Evolutionary conservation across 2,797 vertebrate genomes (phyloP), one percentile per base, ranked within the genome.

Genomic region (Sebastes minor): DNA sequence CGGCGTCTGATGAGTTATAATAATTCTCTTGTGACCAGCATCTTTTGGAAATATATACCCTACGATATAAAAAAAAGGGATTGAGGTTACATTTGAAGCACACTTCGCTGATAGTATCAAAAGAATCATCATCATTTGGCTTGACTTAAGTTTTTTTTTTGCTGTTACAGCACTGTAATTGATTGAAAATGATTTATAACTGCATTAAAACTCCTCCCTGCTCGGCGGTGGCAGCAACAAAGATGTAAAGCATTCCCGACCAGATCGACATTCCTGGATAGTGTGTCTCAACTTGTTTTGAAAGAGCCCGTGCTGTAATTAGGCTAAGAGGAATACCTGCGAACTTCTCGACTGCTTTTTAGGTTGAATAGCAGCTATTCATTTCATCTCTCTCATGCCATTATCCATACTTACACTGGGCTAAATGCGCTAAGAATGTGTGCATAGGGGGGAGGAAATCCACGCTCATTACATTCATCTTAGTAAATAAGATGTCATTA

Each of bases 251-350:
- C 28, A 82, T 87, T 85, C 63, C 74, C 74, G 13, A 76, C 66
- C 7, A 76, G 75, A 86, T 76, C 38, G 23, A 84, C 90, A 92
- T 93, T 93, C 87, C 92, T 86, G 38, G 64, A 72, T 78, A 46
- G 73, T 88, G 61, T 85, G 91, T 81, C 78, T 79, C 78, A 42
- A 87, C 89, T 89, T 65, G 86, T 81, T 86, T 42, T 59, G 9
- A 83, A 82, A 62, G 56, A 67, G 74, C 30, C 38, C 5, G 35
- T 69, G 74, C 68, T 74, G 53, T 86, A 87, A 91, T 90, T 88
- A 83, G 38, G 52, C 68, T 66, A 38, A 82, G 70, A 76, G 72
- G 62, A 85, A 81, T 35, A 85, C 81, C 83, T 86, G 75, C 53
- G 6, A 83, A 84, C 74, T 25, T 81, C 78, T 70, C 18, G 16